These are phyloP conservation scores for Agrochola lychnidis DNA, from an alignment of 2,888 invertebrate genomes.

Conservation along the genomic window DNA sequence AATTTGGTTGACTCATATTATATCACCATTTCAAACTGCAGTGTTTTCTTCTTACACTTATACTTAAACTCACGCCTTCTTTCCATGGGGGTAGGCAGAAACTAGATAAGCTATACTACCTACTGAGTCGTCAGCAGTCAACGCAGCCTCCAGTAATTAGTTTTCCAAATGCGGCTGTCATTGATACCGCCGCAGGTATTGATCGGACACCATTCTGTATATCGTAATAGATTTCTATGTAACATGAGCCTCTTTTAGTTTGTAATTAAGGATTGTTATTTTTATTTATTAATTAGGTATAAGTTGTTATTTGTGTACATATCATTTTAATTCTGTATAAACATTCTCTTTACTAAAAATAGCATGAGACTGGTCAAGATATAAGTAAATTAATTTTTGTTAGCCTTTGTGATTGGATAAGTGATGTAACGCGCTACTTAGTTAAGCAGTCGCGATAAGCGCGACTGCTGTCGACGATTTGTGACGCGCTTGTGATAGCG, in stretches of 20 bases:
- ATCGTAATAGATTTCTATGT: neutral
- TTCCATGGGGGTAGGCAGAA: no score
- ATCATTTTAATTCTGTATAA: neutral
- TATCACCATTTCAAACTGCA: no score
- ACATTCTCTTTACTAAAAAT: neutral
- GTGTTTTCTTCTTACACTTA: no score
- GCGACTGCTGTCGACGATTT: no score
- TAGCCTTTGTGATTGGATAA: neutral
- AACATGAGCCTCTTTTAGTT: neutral
- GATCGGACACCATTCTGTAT: no score
- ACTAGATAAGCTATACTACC: neutral
- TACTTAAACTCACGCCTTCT: no score
- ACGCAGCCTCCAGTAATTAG: neutral
- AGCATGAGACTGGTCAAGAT: neutral
- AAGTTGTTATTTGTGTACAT: neutral
- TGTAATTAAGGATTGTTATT: neutral
- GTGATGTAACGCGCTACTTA: neutral
- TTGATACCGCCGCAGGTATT: neutral
- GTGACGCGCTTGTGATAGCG: neutral
- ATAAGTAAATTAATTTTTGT: neutral
- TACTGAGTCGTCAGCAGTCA: neutral
- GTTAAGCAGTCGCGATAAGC: neutral
- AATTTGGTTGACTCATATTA: no score
- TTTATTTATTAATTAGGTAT: neutral
- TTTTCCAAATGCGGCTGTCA: neutral